Conservation (phyloP, 2,797 vertebrate species). For the Eulemur albifrons region DNA sequence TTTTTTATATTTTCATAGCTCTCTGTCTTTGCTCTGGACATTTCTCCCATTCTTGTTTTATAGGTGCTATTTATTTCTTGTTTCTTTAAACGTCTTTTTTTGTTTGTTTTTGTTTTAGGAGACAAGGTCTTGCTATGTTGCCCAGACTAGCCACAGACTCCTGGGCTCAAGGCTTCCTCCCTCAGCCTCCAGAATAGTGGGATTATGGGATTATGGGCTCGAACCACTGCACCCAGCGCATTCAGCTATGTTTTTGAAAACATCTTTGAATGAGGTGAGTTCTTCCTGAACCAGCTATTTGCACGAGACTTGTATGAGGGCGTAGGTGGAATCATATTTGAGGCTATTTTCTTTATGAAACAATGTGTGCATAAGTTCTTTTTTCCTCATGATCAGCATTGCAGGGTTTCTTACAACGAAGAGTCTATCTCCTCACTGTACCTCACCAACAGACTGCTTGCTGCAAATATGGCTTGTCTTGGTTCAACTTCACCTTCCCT, state of each 20-base stretch:
- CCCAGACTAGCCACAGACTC: too few species aligned
- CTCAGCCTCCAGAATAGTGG: too few species aligned
- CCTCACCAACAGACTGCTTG: not conserved
- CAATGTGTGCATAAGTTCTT: not conserved
- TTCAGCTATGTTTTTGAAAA: not conserved
- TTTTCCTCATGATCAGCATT: not conserved
- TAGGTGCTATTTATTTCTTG: not conserved
- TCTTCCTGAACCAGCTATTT: conserved; percentile 7
- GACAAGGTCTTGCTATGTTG: too few species aligned
- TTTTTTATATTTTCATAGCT: not conserved
- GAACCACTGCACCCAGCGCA: too few species aligned
- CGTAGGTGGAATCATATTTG: not conserved
- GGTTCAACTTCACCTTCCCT: not conserved
- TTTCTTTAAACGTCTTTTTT: not conserved
- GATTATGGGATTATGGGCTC: too few species aligned
- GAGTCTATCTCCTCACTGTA: not conserved
- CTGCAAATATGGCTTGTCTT: not conserved
- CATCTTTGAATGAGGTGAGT: not conserved
- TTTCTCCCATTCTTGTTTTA: conserved; percentile 7
- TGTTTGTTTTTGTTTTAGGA: too few species aligned
- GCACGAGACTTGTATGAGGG: not conserved
- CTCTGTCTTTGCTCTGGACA: not conserved
- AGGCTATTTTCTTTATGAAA: conserved; percentile 18
- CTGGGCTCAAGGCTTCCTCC: too few species aligned
- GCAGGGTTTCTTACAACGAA: not conserved